phyloP scores from a whole-genome alignment of 2,113 vertebrate species.

The Indicator maculatus region DNA sequence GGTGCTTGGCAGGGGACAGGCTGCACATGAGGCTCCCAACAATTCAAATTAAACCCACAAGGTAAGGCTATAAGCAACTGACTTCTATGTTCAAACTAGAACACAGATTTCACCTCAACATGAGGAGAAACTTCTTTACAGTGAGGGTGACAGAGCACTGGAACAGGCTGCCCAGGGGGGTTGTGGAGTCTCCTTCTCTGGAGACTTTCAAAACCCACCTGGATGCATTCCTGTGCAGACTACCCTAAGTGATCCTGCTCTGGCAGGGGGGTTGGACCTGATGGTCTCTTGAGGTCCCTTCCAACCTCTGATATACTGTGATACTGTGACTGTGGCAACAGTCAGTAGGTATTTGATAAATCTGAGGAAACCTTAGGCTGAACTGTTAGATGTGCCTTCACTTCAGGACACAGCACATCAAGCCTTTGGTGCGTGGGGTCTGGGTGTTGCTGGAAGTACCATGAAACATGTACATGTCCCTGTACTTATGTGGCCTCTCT shows the following conservation, averaged over 20 bases:
- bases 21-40: not conserved
- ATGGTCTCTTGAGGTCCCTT: too few species aligned
- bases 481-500: not conserved
- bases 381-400: not conserved
- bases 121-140: too few species aligned
- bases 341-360: not conserved
- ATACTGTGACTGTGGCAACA: not conserved
- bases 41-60: not conserved
- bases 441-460: not conserved
- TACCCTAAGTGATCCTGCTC: too few species aligned
- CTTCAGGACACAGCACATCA: accelerated
- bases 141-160: too few species aligned
- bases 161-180: too few species aligned
- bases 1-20: not conserved
- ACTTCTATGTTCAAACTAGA: too few species aligned
- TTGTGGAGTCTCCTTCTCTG: too few species aligned
- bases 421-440: not conserved
- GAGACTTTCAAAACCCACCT: too few species aligned
- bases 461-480: accelerated
- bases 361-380: not conserved
- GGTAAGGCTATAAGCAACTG: not conserved
- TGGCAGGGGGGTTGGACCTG: too few species aligned
- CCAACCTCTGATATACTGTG: too few species aligned
- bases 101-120: too few species aligned
- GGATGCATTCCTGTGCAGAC: too few species aligned